These are phyloP conservation scores for Apodemus agrarius DNA, from an alignment of 2,797 vertebrate genomes.

Conservation along the genomic window DNA sequence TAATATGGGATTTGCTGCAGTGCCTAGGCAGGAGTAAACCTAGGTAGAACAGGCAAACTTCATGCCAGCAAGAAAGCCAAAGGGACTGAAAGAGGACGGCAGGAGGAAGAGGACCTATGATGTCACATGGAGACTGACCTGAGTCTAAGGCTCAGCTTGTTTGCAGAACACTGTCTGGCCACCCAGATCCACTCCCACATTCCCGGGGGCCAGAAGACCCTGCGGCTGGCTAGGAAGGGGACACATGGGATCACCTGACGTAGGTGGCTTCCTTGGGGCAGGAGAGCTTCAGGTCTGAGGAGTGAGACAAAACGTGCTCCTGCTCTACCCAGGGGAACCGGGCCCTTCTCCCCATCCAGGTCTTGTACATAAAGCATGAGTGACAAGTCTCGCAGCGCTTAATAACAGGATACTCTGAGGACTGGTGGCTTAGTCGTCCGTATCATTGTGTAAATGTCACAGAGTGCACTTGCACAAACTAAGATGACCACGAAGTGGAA, in stretches of 20 bases:
- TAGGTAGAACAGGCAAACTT: neutral
- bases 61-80: neutral
- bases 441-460: neutral
- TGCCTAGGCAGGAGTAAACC: neutral
- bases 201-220: neutral
- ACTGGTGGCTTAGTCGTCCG: neutral
- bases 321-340: neutral
- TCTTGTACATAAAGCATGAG: neutral
- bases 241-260: neutral
- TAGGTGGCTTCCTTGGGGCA: neutral
- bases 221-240: neutral
- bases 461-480: neutral
- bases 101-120: neutral
- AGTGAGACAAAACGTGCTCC: neutral
- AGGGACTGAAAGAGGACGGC: neutral
- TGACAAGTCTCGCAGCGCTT: neutral
- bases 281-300: neutral
- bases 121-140: neutral
- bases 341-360: neutral
- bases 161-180: neutral
- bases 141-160: neutral
- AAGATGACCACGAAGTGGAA: neutral
- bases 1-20: neutral
- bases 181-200: neutral
- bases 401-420: neutral